phyloP scores from a whole-genome alignment of 2,113 vertebrate genomes.

The Lontra canadensis region DNA sequence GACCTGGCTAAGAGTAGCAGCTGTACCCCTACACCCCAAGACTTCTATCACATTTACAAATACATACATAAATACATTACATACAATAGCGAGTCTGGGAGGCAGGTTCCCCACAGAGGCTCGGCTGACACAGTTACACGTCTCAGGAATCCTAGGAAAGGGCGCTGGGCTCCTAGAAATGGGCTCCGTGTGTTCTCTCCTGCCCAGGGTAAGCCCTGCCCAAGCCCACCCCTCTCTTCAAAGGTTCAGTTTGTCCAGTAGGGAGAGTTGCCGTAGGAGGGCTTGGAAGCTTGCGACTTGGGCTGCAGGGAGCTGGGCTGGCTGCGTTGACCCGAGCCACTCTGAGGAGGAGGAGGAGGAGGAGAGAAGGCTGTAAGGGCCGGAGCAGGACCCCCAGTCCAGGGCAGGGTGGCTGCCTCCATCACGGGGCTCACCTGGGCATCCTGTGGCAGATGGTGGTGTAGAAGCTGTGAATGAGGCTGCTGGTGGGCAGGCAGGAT shows the following conservation, averaged over 20 bases:
- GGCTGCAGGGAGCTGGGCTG: constrained; percentile 88
- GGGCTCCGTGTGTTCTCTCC: constrained; percentile 56
- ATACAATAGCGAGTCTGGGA: constrained; percentile 86
- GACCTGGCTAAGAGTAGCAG: constrained; percentile 74
- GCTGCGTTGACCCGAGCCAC: constrained; percentile 85
- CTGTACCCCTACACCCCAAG: constrained; percentile 75
- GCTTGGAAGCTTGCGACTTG: constrained; percentile 89
- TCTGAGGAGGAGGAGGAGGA: constrained; percentile 76
- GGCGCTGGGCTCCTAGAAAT: constrained; percentile 65
- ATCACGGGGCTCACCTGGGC: constrained; percentile 81
- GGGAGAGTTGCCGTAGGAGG: constrained; percentile 85
- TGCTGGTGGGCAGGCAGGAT: constrained; percentile 97
- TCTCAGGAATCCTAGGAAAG: constrained; percentile 64
- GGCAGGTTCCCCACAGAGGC: constrained; percentile 74
- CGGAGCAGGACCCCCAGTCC: background rate
- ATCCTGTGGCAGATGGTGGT: constrained; percentile 90
- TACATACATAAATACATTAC: constrained; percentile 93
- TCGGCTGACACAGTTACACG: constrained; percentile 78
- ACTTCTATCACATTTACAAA: constrained; percentile 88
- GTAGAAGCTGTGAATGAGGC: constrained; percentile 96
- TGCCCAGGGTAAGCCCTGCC: constrained; percentile 29
- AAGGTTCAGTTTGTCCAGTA: constrained; percentile 88
- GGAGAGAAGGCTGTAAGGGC: background rate
- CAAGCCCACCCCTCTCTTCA: background rate
- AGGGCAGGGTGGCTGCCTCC: background rate